A percentile compares a stretch with the other conserved stretches of the same genome.
Conservation (phyloP, 2,113 vertebrate genomes). For the Polyodon spathula region DNA sequence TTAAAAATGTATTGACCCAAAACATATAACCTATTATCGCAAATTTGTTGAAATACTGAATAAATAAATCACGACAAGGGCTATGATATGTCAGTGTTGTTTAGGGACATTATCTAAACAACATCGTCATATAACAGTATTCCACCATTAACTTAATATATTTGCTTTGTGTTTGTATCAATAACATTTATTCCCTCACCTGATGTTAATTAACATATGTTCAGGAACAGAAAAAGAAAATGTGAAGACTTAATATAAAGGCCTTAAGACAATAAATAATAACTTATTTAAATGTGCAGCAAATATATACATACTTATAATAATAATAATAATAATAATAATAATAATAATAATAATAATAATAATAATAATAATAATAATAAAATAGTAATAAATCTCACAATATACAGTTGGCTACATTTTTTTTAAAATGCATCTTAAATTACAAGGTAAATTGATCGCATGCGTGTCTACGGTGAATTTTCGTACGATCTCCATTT, state of each 20-base stretch:
- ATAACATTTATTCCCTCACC: neutral
- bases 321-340: neutral
- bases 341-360: too few relatives aligned
- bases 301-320: neutral
- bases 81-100: too few relatives aligned
- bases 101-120: neutral
- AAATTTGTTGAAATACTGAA: constrained; percentile 1
- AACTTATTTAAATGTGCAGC: neutral
- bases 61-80: neutral
- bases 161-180: neutral
- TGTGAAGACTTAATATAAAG: neutral
- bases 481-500: too few relatives aligned
- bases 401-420: too few relatives aligned
- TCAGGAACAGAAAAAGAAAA: neutral
- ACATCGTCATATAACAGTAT: neutral
- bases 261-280: neutral
- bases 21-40: neutral
- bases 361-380: too few relatives aligned
- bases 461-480: too few relatives aligned
- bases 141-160: neutral
- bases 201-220: neutral
- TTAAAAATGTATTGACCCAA: neutral
- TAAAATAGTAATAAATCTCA: too few relatives aligned
- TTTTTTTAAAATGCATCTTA: too few relatives aligned
- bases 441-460: too few relatives aligned